These are phyloP conservation scores for Tiliqua scincoides DNA, from an alignment of 2,113 vertebrate genomes.

Conservation along the genomic window DNA sequence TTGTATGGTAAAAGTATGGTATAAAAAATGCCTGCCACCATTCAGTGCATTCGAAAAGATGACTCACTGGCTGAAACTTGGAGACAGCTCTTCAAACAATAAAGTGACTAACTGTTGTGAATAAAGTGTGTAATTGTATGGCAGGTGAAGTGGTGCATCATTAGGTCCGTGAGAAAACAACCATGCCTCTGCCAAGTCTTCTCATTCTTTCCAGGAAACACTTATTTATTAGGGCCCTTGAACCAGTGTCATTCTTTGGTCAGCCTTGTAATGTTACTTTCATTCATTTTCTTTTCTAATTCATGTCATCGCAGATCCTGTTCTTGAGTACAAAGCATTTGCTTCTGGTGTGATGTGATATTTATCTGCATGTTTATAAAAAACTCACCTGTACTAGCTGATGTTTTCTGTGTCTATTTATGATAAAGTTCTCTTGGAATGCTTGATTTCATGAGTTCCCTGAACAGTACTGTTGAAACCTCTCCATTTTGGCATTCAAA, in stretches of 20 bases:
- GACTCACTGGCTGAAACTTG: conserved; percentile 3
- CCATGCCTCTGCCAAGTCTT: not conserved
- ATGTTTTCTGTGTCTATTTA: not conserved
- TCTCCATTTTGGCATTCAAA: not conserved
- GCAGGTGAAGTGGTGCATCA: not conserved
- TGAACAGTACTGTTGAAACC: not conserved
- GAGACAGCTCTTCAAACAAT: not conserved
- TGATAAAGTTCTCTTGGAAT: not conserved
- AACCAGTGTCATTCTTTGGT: not conserved
- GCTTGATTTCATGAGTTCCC: not conserved
- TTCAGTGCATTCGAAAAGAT: not conserved
- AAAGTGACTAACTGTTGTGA: not conserved
- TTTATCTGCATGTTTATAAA: not conserved
- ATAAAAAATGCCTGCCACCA: not conserved
- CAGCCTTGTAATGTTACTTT: not conserved
- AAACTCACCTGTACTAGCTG: not conserved
- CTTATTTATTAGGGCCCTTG: not conserved
- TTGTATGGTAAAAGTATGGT: no score
- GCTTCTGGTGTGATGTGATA: not conserved
- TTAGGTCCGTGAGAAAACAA: not conserved
- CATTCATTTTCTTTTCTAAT: not conserved
- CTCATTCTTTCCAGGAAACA: not conserved
- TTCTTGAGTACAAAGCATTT: not conserved
- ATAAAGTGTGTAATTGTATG: not conserved
- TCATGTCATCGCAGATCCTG: not conserved